These are phyloP conservation scores for Phengaris alcon DNA, from an alignment of 2,888 invertebrate species.

Conservation along the genomic window DNA sequence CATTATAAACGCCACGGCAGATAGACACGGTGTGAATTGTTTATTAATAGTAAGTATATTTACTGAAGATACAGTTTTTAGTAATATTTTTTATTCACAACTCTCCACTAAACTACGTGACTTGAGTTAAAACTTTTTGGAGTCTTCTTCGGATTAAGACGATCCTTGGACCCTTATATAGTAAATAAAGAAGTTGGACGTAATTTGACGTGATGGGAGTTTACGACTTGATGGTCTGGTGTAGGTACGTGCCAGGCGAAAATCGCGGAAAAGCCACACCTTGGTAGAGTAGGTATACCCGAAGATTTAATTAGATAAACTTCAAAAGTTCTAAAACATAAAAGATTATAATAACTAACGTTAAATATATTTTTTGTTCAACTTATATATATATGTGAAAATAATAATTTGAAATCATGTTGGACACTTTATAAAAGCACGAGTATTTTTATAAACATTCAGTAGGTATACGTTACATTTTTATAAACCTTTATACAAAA, in stretches of 20 bases:
- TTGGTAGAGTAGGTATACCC: neutral
- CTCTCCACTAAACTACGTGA: neutral
- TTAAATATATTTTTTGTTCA: too few species aligned
- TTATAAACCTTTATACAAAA: slow-evolving; percentile 20
- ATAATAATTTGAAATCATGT: neutral
- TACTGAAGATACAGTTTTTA: too few species aligned
- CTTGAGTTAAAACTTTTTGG: neutral
- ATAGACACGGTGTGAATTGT: too few species aligned
- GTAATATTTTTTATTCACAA: neutral
- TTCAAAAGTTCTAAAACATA: too few species aligned
- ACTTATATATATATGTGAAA: too few species aligned
- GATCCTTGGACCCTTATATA: neutral
- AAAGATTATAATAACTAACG: too few species aligned
- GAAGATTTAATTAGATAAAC: neutral
- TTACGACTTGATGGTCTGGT: slow-evolving; percentile 8
- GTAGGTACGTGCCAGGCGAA: neutral
- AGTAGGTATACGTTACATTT: slow-evolving; percentile 6
- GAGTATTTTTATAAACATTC: neutral
- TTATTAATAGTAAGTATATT: too few species aligned
- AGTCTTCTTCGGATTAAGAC: neutral
- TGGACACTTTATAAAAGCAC: neutral
- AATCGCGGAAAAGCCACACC: neutral
- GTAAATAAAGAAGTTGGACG: slow-evolving; percentile 15
- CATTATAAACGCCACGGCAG: too few species aligned
- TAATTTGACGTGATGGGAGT: slow-evolving; percentile 10